Evolutionary conservation across 2,888 invertebrate species (phyloP), one percentile per base, ranked within the genome.

Genomic region (Polietes domitor): DNA sequence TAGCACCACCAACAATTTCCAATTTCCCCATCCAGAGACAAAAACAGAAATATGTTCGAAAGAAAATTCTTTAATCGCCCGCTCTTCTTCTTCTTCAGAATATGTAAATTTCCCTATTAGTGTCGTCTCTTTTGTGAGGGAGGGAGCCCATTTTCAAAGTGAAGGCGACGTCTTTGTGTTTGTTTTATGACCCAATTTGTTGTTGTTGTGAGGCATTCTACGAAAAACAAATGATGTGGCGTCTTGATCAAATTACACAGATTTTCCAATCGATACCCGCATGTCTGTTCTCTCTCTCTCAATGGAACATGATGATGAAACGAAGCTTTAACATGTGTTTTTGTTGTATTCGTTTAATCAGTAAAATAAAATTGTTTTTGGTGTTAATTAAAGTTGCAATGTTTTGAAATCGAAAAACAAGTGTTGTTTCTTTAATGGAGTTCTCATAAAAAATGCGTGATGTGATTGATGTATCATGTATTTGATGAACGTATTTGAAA

Each of bases 371-470:
- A 10, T 41, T 41, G 41, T 12, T 41, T 41, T 41, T 41, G 12
- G 47, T 47, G 47, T 47, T 47, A 47, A 47, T 47, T 47, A 47
- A 47, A 47, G n/a, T 47, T 47, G n/a, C 7, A 47, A 47, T 47
- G 47, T 37, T 1, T 37, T 37, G 3, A 3, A 32, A 32, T 7
- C 3, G 32, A 32, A 32, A 32, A 37, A 37, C 37, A 37, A 7
- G 1, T 10, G 37, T 37, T 37, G 37, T 12, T 10, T 37, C n/a
- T n/a, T 37, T 37, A 10, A 37, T 37, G 37, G 37, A 3, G 6
- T 37, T 37, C 9, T 37, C 37, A n/a, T 9, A 37, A 37, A 7
- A 37, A 37, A 37, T 32, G n/a, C n/a, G n/a, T n/a, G n/a, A n/a
- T n/a, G n/a, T n/a, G n/a, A n/a, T n/a, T n/a, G n/a, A n/a, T n/a